Percentiles rank a stretch among this genome's conserved stretches.
phyloP scores from a whole-genome alignment of 2,888 invertebrate species.

The Gastrophysa polygoni region DNA sequence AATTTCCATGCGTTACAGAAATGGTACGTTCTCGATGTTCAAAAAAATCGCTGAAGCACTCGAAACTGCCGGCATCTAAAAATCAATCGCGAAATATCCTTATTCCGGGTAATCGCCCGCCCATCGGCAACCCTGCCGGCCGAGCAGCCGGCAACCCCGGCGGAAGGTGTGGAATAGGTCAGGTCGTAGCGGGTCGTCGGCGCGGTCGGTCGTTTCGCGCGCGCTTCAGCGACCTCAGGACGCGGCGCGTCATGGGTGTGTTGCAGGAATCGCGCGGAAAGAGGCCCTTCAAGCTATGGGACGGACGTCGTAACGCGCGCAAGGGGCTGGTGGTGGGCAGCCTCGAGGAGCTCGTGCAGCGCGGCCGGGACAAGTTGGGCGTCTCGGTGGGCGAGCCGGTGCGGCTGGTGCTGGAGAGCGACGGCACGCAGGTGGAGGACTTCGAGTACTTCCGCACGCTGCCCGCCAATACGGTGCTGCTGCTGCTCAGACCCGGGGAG shows the following conservation, averaged over 20 bases:
- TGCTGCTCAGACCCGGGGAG: constrained; percentile 87
- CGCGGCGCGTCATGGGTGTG: constrained; percentile 47
- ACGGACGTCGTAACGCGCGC: constrained; percentile 91
- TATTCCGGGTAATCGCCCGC: too few relatives aligned
- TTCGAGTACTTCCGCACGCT: constrained; percentile 94
- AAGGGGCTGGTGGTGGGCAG: constrained; percentile 92
- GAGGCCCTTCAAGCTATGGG: constrained; percentile 97
- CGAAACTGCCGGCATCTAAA: too few relatives aligned
- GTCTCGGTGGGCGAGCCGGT: constrained; percentile 86
- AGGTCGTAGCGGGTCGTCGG: constrained; percentile 49
- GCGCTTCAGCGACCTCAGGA: constrained; percentile 29
- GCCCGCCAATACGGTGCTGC: constrained; percentile 87
- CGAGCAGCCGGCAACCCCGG: constrained; percentile 39
- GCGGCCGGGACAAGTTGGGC: constrained; percentile 87
- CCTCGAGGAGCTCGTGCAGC: constrained; percentile 76
- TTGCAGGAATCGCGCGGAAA: constrained; percentile 91
- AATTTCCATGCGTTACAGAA: too few relatives aligned
- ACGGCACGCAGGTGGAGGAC: constrained; percentile 97
- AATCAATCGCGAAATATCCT: too few relatives aligned
- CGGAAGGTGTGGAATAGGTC: constrained; percentile 53
- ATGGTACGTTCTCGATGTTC: too few relatives aligned
- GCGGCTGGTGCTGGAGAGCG: constrained; percentile 89
- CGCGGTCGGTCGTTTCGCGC: constrained; percentile 18
- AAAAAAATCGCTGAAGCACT: too few relatives aligned
- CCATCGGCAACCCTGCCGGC: constrained; percentile 34